Evolutionary conservation across 2,797 vertebrate genomes (phyloP).

Genomic region (Macroramphosus scolopax): DNA sequence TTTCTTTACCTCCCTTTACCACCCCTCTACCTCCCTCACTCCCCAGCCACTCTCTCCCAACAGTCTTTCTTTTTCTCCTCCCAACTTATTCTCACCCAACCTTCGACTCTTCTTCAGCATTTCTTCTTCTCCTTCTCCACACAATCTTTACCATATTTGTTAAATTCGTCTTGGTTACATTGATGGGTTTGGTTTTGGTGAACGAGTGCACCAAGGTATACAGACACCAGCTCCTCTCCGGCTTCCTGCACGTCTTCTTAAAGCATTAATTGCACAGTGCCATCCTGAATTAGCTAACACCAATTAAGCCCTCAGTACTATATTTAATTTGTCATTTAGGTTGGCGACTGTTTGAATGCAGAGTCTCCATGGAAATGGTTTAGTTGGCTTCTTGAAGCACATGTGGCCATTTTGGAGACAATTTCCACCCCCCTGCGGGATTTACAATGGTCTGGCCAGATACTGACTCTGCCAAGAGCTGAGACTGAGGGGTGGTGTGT

Average conservation of each 20-base stretch:
- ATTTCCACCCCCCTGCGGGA: conserved; percentile 48
- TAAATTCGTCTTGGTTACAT: too few relatives aligned
- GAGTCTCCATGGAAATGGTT: conserved; percentile 52
- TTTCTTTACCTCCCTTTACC: conserved; percentile 26
- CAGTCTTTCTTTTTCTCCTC: conserved; percentile 31
- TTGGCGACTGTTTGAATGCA: conserved; percentile 44
- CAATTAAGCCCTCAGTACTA: conserved; percentile 59
- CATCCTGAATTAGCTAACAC: conserved; percentile 54
- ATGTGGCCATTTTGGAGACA: conserved; percentile 55
- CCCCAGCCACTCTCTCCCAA: conserved; percentile 17
- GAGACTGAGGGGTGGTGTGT: conserved; percentile 38
- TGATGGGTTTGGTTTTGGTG: too few relatives aligned
- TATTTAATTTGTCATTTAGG: conserved; percentile 69
- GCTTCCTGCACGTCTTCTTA: conserved; percentile 33
- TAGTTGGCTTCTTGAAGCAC: conserved; percentile 44
- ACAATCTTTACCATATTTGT: conserved; percentile 14
- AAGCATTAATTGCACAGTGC: conserved; percentile 56
- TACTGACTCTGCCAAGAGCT: conserved; percentile 46
- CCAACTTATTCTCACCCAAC: conserved; percentile 23
- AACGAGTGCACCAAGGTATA: conserved; percentile 26
- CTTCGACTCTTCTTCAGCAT: background rate
- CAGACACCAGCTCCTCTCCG: background rate
- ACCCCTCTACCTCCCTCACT: conserved; percentile 16
- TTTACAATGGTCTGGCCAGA: conserved; percentile 54
- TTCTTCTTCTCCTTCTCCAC: background rate